Evolutionary conservation across 2,113 vertebrate genomes (phyloP), one percentile per base, ranked within the genome.

Genomic region (Triplophysa tibetana): DNA sequence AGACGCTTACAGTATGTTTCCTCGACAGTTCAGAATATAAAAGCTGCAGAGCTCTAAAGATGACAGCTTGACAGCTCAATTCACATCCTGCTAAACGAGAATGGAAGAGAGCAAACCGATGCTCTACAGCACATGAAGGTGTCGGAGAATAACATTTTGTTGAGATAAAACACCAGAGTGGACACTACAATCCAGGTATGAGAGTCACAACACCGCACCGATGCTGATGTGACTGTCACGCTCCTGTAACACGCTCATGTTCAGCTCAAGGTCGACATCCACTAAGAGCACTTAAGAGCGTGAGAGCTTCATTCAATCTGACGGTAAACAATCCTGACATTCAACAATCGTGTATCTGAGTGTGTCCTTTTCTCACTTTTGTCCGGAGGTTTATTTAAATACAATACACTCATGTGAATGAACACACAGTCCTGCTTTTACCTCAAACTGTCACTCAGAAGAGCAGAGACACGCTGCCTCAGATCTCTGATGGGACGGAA

Each of bases 271-370:
- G 62, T 75, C 70, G 33, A 70, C 23, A 72, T 33, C 61, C 61
- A 64, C 38, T 80, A 17, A 74, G 50, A 66, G 79, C 14, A 7
- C 62, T 67, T n/a, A 3, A 67, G 16, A 67, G 29, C 29, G 11
- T 23, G 13, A 63, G 8, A 11, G 45, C 16, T 14, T 26, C 8
- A 48, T 61, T 69, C 52, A 78, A 26, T 6, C 23, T 70, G 61
- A 79, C 19, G 60, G 11, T 72, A 66, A 72, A 79, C 43, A 72
- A 61, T 54, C 48, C 17, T 21, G 74, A 76, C 2, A 64, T 3
- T 52, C n/a, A 24, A 12, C 24, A 3, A 70, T 62, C 13, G 24
- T 4, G 33, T 43, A 73, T 41, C 70, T 5, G 19, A n/a, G 29
- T 17, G 38, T 8, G n/a, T 14, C 13, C 8, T 54, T 70, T 54